Percentiles rank a stretch among this genome's conserved stretches.
These are phyloP conservation scores for Entomyzon cyanotis DNA, from an alignment of 2,113 vertebrate genomes.

Conservation along the genomic window DNA sequence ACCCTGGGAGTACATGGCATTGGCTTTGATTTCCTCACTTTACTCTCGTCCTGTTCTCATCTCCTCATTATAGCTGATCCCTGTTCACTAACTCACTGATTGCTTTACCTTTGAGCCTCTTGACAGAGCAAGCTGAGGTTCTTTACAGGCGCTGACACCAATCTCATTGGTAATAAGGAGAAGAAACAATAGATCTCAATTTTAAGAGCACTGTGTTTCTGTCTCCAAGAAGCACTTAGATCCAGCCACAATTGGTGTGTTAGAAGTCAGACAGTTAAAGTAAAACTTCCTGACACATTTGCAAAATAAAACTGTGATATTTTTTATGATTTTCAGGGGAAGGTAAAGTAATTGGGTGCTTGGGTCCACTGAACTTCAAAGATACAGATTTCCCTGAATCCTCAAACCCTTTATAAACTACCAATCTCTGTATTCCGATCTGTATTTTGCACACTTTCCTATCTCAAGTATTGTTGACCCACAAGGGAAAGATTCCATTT, in stretches of 20 bases:
- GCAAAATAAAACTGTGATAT: not conserved
- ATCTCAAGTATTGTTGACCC: not conserved
- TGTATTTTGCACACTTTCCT: not conserved
- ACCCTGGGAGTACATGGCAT: fast-evolving
- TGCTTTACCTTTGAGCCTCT: not conserved
- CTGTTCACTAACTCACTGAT: not conserved
- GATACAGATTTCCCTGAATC: not conserved
- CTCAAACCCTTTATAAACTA: not conserved
- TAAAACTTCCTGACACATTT: not conserved
- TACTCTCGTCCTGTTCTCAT: not conserved
- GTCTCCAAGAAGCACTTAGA: not conserved
- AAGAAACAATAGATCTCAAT: not conserved
- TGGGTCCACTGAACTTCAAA: not conserved
- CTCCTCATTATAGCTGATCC: not conserved
- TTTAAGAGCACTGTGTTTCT: not conserved
- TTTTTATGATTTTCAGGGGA: not conserved
- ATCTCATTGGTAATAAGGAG: not conserved
- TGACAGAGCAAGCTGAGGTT: not conserved
- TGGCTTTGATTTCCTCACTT: not conserved
- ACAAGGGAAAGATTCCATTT: not conserved
- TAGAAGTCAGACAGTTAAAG: not conserved
- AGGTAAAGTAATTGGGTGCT: not conserved
- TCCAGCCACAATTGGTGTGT: not conserved
- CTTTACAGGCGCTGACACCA: not conserved
- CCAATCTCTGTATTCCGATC: not conserved